Base-by-base conservation (phyloP, 2,797 vertebrate species). In the Semotilus atromaculatus region DNA sequence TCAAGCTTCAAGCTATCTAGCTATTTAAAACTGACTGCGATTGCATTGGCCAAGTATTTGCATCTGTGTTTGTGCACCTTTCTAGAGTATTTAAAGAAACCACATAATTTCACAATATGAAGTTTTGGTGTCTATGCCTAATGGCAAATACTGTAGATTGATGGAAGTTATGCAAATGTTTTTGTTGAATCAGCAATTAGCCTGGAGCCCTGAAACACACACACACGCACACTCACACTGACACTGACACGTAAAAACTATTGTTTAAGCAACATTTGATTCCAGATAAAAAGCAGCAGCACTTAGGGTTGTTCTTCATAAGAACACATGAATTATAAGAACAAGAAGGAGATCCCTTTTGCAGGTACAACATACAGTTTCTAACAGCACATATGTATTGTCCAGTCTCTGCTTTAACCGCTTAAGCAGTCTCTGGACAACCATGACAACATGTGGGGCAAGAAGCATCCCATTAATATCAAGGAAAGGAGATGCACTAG, bases 201-300 rank as follows among this genome's bases (percentile, higher is more conserved):
- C 26, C 80, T 48, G 53, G 70, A 82, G 80, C 55, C 70, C n/a
- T 71, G 21, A 48, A 48, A 77, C 1, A 67, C 45, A 55, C 67
- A 79, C 16, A 72, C 53, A 55, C 58, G 3, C 68, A 79, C 23
- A 62, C 38, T 0, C 51, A 53, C 51, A 21, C n/a, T 9, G 1
- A 29, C 6, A 14, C 58, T 14, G 23, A 29, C 26, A 26, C 0
- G 5, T 6, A 31, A 21, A 68, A 58, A 53, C 34, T 34, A 71
- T 5, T 72, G 26, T 53, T 81, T 21, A 31, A 72, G 29, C 29
- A 18, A 74, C 21, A 76, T 68, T 23, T 26, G 75, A 43, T 73
- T 66, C 19, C 38, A 83, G 73, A 55, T 73, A 66, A 79, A 77
- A 48, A 79, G 67, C 83, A 85, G 83, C 38, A 89, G 86, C 66